A percentile compares a stretch with the other conserved stretches of the same genome.
These are phyloP conservation scores for Amblyopsis rosae DNA, from an alignment of 2,113 vertebrate genomes.

Conservation along the genomic window DNA sequence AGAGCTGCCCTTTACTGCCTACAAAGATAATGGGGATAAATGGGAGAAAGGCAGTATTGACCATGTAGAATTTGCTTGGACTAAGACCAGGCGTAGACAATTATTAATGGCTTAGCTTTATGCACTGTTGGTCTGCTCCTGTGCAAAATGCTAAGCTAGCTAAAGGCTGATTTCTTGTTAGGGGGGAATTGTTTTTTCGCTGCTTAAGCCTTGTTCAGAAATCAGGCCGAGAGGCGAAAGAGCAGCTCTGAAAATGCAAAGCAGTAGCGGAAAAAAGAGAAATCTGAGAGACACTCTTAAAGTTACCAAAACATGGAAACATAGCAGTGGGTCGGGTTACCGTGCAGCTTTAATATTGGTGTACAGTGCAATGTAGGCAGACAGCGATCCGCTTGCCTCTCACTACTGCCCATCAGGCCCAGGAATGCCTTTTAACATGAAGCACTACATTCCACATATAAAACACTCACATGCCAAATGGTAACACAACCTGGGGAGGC, in stretches of 20 bases:
- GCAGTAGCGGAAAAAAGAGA: neutral
- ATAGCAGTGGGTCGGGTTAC: neutral
- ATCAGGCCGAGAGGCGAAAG: slow-evolving; percentile 29
- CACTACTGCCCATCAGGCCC: too few species aligned
- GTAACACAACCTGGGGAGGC: too few species aligned
- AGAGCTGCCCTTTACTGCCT: slow-evolving; percentile 67
- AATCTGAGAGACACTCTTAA: slow-evolving; percentile 7
- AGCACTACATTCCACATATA: too few species aligned
- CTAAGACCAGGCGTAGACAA: slow-evolving; percentile 26
- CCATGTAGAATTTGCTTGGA: slow-evolving; percentile 36
- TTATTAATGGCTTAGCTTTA: slow-evolving; percentile 48
- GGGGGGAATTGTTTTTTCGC: slow-evolving; percentile 25
- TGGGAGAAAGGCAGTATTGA: slow-evolving; percentile 55
- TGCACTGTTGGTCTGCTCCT: slow-evolving; percentile 19
- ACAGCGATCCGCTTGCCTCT: neutral
- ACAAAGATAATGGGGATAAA: slow-evolving; percentile 69
- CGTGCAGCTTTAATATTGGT: neutral
- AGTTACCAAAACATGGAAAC: slow-evolving; percentile 1
- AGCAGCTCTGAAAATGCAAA: slow-evolving; percentile 12
- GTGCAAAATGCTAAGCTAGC: slow-evolving; percentile 8
- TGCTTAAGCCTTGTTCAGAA: slow-evolving; percentile 20
- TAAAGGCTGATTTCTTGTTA: slow-evolving; percentile 22
- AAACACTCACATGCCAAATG: too few species aligned
- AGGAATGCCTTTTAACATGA: too few species aligned
- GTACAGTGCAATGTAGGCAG: neutral